A percentile compares a stretch with the other conserved stretches of the same genome.
These are phyloP conservation scores for Drosophila percnosoma DNA, from an alignment of 2,888 invertebrate species.

Conservation along the genomic window DNA sequence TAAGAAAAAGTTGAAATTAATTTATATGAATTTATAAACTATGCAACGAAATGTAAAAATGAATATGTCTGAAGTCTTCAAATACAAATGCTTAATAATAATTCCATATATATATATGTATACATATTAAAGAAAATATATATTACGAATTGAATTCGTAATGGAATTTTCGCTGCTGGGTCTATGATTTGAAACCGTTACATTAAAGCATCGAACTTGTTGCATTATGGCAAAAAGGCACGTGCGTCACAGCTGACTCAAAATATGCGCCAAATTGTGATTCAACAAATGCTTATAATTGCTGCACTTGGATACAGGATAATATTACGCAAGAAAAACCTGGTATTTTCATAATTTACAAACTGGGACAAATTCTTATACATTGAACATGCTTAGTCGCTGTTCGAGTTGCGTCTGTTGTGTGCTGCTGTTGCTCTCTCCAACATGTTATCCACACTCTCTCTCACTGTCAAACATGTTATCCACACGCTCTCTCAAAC, in stretches of 20 bases:
- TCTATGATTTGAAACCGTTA: not conserved
- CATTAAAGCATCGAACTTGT: constrained; percentile 26
- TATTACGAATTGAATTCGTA: not conserved
- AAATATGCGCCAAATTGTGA: not conserved
- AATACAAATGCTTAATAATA: not conserved
- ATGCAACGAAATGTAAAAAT: not conserved
- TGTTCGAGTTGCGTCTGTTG: not conserved
- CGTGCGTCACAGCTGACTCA: constrained; percentile 17
- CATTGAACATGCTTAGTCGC: constrained; percentile 3
- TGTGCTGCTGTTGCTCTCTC: constrained; percentile 17
- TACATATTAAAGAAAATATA: not conserved
- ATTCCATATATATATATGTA: not conserved
- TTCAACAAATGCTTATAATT: not conserved
- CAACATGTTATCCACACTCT: constrained; percentile 13
- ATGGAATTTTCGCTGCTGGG: not conserved
- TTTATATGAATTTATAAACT: not conserved
- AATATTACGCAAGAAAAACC: not conserved
- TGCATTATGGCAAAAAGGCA: constrained; percentile 19
- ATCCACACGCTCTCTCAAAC: constrained; percentile 17
- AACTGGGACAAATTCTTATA: not conserved
- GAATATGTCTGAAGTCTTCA: not conserved
- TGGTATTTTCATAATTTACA: not conserved
- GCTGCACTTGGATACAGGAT: not conserved
- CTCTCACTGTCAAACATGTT: constrained; percentile 19
- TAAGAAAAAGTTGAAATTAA: not conserved